phyloP scores from a whole-genome alignment of 2,797 vertebrate species.

The Luscinia luscinia region DNA sequence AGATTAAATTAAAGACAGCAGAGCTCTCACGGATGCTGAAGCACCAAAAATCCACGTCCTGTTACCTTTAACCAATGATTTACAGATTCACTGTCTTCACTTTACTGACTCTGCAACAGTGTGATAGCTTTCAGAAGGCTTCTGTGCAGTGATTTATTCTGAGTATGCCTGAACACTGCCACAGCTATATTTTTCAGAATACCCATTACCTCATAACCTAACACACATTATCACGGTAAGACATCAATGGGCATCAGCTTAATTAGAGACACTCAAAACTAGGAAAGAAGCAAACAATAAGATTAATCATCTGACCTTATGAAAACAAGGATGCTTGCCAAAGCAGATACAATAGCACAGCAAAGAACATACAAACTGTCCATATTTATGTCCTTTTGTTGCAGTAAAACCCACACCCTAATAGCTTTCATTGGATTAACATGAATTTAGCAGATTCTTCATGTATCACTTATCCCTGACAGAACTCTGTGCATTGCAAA shows the following conservation, averaged over 20 bases:
- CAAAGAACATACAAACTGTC: background rate
- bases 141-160: background rate
- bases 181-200: background rate
- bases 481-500: background rate
- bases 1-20: background rate
- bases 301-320: background rate
- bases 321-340: slow-evolving; percentile 1
- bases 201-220: background rate
- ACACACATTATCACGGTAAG: background rate
- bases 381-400: background rate
- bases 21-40: background rate
- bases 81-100: background rate
- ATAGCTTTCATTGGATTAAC: background rate
- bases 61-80: background rate
- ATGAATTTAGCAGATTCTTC: background rate
- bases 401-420: background rate
- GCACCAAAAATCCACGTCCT: background rate
- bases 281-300: background rate
- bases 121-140: background rate
- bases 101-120: background rate
- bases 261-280: background rate
- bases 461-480: background rate
- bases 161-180: background rate
- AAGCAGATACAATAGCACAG: background rate
- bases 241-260: background rate